Percentiles rank a stretch among this genome's conserved stretches.
Conservation (phyloP, 1,140 invertebrate species). For the Triops cancriformis region DNA sequence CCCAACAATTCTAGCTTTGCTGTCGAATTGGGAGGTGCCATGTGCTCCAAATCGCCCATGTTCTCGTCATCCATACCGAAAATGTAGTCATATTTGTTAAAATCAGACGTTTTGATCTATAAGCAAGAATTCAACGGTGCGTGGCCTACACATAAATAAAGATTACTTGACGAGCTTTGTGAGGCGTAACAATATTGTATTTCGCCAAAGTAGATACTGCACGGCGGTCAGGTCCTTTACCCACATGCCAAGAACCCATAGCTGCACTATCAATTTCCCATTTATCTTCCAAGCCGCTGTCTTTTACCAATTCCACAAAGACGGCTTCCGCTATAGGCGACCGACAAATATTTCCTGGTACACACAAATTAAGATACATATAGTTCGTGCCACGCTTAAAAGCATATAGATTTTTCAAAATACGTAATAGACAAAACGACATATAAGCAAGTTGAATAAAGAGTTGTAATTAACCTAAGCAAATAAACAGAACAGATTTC, state of each 20-base stretch:
- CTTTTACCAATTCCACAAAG: conserved; percentile 60
- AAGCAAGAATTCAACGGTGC: conserved; percentile 32
- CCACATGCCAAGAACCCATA: conserved; percentile 72
- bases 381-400: background rate
- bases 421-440: background rate
- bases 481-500: conserved; percentile 26
- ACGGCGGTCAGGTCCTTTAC: conserved; percentile 66
- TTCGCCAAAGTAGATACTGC: conserved; percentile 60
- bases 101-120: conserved; percentile 60
- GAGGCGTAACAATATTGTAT: conserved; percentile 60
- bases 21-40: conserved; percentile 51
- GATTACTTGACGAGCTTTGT: conserved; percentile 62
- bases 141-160: conserved; percentile 20
- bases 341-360: conserved; percentile 80
- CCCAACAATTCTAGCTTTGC: conserved; percentile 69
- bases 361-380: background rate
- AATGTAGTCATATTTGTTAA: conserved; percentile 69
- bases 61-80: conserved; percentile 86
- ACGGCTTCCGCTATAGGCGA: conserved; percentile 90
- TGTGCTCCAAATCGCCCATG: conserved; percentile 54
- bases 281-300: conserved; percentile 48
- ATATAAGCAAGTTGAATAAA: background rate
- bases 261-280: conserved; percentile 86
- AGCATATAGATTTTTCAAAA: background rate
- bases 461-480: conserved; percentile 7